A percentile compares a stretch with the other conserved stretches of the same genome.
Conservation (phyloP, 2,888 invertebrate genomes). For the Diarsia brunnea region DNA sequence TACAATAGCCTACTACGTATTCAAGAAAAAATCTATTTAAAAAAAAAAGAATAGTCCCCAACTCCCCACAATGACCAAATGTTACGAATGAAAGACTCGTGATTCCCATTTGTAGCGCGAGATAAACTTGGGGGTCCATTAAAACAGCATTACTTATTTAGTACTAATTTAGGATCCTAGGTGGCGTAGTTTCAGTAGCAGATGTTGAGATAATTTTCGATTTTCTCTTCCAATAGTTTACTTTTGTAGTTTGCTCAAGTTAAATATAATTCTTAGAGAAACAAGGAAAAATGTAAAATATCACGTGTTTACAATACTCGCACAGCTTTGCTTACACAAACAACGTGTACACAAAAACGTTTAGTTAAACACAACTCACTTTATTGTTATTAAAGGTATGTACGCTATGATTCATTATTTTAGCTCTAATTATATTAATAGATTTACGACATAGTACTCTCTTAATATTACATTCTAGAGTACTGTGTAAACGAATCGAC, state of each 20-base stretch:
- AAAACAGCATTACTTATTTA: too few relatives aligned
- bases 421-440: slow-evolving; percentile 29
- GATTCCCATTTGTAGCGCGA: background rate
- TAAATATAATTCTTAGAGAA: slow-evolving; percentile 5
- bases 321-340: slow-evolving; percentile 16
- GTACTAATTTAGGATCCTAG: background rate
- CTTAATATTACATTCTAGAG: background rate
- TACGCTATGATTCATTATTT: slow-evolving; percentile 42
- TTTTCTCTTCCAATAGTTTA: background rate
- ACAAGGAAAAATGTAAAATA: slow-evolving; percentile 19
- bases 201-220: too few relatives aligned
- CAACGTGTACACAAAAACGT: slow-evolving; percentile 11
- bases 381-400: slow-evolving; percentile 44
- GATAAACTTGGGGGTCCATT: too few relatives aligned
- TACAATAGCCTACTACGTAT: background rate
- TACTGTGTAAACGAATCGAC: background rate
- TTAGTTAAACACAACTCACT: slow-evolving; percentile 18
- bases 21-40: background rate
- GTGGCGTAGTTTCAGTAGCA: background rate
- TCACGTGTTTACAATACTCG: background rate
- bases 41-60: background rate
- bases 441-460: slow-evolving; percentile 5
- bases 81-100: background rate
- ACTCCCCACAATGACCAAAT: background rate
- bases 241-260: background rate